Conservation (phyloP, 2,113 vertebrate species). For the Colossoma macropomum region DNA sequence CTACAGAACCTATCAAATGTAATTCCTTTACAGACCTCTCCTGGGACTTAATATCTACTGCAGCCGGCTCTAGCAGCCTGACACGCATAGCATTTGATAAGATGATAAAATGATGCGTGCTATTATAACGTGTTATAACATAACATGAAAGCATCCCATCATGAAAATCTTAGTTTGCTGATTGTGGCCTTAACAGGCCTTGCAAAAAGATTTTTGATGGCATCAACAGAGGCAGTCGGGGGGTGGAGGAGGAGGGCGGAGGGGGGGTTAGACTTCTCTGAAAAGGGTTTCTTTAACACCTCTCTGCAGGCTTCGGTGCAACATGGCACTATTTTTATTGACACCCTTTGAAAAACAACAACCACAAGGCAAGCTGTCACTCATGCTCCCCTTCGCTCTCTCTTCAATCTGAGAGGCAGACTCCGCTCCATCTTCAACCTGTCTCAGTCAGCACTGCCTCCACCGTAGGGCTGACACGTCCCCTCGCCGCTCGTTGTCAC, state of each 20-base stretch:
- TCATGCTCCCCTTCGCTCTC: constrained; percentile 39
- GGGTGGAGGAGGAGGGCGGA: background rate
- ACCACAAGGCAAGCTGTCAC: constrained; percentile 59
- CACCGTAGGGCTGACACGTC: constrained; percentile 55
- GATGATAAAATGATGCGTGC: constrained; percentile 12
- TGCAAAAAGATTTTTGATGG: background rate
- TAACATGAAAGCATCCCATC: background rate
- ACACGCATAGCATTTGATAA: constrained; percentile 34
- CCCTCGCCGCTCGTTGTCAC: constrained; percentile 58
- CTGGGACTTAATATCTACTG: constrained; percentile 20
- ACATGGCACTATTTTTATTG: constrained; percentile 55
- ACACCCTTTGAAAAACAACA: constrained; percentile 62
- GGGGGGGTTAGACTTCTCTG: constrained; percentile 25
- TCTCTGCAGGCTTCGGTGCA: constrained; percentile 31
- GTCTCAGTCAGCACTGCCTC: constrained; percentile 54
- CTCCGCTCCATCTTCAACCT: constrained; percentile 51
- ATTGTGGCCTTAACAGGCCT: background rate
- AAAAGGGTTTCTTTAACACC: constrained; percentile 44
- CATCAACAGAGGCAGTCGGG: constrained; percentile 9
- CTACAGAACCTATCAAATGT: constrained; percentile 2
- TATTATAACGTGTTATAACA: constrained; percentile 2
- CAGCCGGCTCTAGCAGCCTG: constrained; percentile 34
- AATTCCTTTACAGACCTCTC: constrained; percentile 20
- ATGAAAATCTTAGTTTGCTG: background rate
- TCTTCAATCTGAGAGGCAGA: constrained; percentile 51